Percentiles rank a stretch among this genome's conserved stretches.
Conservation (phyloP, 2,888 invertebrate species). For the Macaria liturata region DNA sequence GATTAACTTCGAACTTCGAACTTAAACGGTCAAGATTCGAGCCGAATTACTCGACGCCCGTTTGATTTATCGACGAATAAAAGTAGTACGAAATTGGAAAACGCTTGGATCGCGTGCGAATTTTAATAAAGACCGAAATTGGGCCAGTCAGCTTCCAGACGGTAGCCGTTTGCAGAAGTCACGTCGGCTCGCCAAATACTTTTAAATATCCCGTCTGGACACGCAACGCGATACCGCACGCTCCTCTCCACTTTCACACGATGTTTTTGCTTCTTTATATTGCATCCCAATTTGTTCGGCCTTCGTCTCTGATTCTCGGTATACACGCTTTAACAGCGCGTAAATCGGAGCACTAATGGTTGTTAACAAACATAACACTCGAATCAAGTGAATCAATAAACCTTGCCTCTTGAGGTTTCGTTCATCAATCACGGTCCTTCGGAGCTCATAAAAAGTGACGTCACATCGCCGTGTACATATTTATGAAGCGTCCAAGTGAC, state of each 20-base stretch:
- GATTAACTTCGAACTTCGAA: too few species aligned
- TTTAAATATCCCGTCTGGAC: slow-evolving; percentile 49
- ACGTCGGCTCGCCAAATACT: slow-evolving; percentile 57
- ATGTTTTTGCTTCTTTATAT: slow-evolving; percentile 28
- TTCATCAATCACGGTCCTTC: slow-evolving; percentile 64
- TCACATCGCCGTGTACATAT: slow-evolving; percentile 75
- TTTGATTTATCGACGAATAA: slow-evolving; percentile 29
- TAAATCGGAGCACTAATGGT: slow-evolving; percentile 35
- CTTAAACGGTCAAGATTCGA: slow-evolving; percentile 17
- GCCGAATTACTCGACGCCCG: slow-evolving; percentile 28
- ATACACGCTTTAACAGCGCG: slow-evolving; percentile 6
- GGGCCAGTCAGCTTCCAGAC: slow-evolving; percentile 62
- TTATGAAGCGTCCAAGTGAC: slow-evolving; percentile 76
- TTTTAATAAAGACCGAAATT: slow-evolving; percentile 55
- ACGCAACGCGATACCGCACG: slow-evolving; percentile 52
- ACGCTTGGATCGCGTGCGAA: slow-evolving; percentile 52
- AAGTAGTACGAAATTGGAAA: slow-evolving; percentile 26
- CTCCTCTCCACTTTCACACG: slow-evolving; percentile 48
- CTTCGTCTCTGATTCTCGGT: slow-evolving; percentile 11
- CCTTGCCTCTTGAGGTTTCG: slow-evolving; percentile 49
- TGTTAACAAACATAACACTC: slow-evolving; percentile 52
- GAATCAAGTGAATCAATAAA: slow-evolving; percentile 68
- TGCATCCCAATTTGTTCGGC: slow-evolving; percentile 12
- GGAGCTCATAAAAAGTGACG: slow-evolving; percentile 69
- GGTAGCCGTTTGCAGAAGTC: slow-evolving; percentile 74